Base-by-base conservation (phyloP, 1,140 invertebrate genomes). In the Caenorhabditis elegans region DNA sequence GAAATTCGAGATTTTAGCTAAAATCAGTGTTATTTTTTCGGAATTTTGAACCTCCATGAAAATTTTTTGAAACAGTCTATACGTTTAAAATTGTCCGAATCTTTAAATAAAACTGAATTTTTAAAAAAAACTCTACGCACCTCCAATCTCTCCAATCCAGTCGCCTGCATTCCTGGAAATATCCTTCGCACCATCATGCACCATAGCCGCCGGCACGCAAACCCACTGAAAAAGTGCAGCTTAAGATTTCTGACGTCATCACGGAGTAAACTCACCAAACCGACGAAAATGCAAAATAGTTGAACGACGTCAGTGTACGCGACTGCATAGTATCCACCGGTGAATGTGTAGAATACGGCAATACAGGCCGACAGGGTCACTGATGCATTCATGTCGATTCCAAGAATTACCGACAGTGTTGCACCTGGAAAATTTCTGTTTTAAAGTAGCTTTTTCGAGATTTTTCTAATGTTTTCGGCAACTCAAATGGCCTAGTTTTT, bases 221-320 rank as follows among this genome's bases (percentile, higher is more conserved):
- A 98, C 93, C 96, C 96, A 98, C 92, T 94, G 87, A 84, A 88
- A 80, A 17, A 4, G 46, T 24, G 19, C 26, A 48, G 15, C 46
- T 48, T 77, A n/a, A 11, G 6, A 2, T 28, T 15, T 76, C 26
- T 51, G 43, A 43, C 39, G 31, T 82, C 70, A 46, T 79, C 43
- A 46, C n/a, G 78, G 78, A 17, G n/a, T 26, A 39, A 83, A 92
- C 92, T 92, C 90, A 93, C 93, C 90, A 99, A 91, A 26, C 97
- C 97, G 86, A 98, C 93, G 91, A 98, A 98, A 89, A 99, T 98
- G 91, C 96, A 98, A 92, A 98, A 96, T 1, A 99, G 92, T 91
- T 99, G 97, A 85, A 98, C 96, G 85, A 98, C 96, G 90, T 99
- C 97, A 1, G 97, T 98, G 90, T 98, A 99, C 0, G 97, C 97